These are phyloP conservation scores for Chrysogorgia sp. DNA, from an alignment of 92 coral and sea anemone genomes.

Conservation along the genomic window DNA sequence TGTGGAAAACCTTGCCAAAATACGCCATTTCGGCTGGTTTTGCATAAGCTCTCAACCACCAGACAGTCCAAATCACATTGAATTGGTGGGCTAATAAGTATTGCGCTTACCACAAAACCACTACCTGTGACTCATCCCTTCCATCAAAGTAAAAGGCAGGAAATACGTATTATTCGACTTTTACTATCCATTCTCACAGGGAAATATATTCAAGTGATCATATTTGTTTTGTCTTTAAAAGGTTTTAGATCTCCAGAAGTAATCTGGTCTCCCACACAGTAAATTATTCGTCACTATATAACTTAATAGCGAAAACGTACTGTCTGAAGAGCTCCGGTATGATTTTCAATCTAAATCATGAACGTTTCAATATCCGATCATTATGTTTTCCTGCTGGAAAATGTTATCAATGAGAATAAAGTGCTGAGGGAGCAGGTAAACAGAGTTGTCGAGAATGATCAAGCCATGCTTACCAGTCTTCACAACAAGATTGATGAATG, in stretches of 20 bases:
- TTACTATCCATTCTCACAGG: too few species aligned
- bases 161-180: too few species aligned
- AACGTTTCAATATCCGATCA: constrained; percentile 7
- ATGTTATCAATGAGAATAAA: constrained; percentile 9
- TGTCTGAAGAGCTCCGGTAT: too few species aligned
- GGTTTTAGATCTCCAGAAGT: too few species aligned
- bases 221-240: too few species aligned
- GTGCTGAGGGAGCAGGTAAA: constrained; percentile 12
- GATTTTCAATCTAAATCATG: neutral
- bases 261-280: too few species aligned
- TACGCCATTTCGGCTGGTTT: constrained; percentile 45
- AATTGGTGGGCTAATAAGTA: too few species aligned
- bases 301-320: too few species aligned
- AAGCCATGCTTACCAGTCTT: neutral
- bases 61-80: neutral
- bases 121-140: neutral
- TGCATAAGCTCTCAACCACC: constrained; percentile 39
- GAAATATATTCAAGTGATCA: too few species aligned
- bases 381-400: constrained; percentile 1
- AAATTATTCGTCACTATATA: too few species aligned
- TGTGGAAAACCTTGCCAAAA: constrained; percentile 39
- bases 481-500: constrained; percentile 19
- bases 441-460: neutral
- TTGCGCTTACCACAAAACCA: neutral
- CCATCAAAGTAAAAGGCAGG: neutral